phyloP scores from a whole-genome alignment of 2,113 vertebrate species.

The Misgurnus anguillicaudatus region DNA sequence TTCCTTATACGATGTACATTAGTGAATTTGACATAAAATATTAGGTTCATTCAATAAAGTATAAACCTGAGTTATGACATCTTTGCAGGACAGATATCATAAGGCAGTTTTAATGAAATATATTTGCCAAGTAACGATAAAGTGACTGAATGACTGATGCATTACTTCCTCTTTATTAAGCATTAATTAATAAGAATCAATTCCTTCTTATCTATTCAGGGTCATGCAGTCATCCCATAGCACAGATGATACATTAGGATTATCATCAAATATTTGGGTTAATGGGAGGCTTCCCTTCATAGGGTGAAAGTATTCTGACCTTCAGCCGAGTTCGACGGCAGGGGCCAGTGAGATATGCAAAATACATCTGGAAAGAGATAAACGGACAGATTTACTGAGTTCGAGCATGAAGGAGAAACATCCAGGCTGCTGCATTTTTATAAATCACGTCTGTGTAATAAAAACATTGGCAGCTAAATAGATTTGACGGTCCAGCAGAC shows the following conservation, averaged over 20 bases:
- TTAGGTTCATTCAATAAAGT: too few species aligned
- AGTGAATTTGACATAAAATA: too few species aligned
- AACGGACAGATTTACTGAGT: constrained; percentile 33
- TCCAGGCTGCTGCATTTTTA: constrained; percentile 2
- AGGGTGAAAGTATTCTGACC: constrained; percentile 24
- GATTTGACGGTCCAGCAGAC: not conserved
- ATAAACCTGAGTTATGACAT: too few species aligned
- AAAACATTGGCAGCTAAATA: constrained; percentile 7
- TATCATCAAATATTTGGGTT: constrained; percentile 28
- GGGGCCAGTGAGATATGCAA: not conserved
- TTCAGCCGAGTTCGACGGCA: constrained; percentile 6
- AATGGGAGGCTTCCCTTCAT: constrained; percentile 15
- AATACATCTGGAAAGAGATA: not conserved
- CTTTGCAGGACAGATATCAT: not conserved
- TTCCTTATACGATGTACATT: too few species aligned
- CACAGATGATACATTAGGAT: constrained; percentile 40
- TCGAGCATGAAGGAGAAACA: constrained; percentile 33
- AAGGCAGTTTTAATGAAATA: not conserved
- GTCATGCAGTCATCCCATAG: not conserved
- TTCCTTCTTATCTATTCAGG: constrained; percentile 12
- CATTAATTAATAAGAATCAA: constrained; percentile 41
- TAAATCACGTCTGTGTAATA: constrained; percentile 2
- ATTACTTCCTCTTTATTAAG: constrained; percentile 44
- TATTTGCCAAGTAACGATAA: constrained; percentile 2
- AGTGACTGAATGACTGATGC: constrained; percentile 28